phyloP scores from a whole-genome alignment of 2,113 vertebrate genomes.

The Otocyon megalotis region DNA sequence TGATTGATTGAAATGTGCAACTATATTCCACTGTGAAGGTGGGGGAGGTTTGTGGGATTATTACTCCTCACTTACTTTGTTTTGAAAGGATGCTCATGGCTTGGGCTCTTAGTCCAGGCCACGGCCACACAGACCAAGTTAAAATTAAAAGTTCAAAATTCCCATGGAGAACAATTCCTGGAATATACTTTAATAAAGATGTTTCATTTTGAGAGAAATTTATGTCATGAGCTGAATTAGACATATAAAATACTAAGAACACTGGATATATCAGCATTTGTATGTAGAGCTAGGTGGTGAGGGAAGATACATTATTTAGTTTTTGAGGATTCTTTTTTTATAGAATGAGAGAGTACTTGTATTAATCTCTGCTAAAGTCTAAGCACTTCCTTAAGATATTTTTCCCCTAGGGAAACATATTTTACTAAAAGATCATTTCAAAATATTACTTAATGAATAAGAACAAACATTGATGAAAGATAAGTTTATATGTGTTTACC shows the following conservation, averaged over 20 bases:
- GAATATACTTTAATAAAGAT: constrained; percentile 32
- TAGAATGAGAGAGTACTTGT: background rate
- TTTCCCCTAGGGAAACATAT: background rate
- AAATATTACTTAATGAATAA: background rate
- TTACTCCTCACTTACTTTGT: background rate
- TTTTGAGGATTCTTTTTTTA: constrained; percentile 6
- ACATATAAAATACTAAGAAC: background rate
- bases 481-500: constrained; percentile 36
- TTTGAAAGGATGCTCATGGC: background rate
- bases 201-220: background rate
- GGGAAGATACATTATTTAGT: background rate
- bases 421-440: constrained; percentile 18
- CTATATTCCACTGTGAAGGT: background rate
- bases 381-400: constrained; percentile 32
- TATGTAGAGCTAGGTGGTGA: background rate
- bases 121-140: background rate
- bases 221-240: background rate
- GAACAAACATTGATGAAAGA: background rate
- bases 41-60: background rate
- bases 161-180: background rate
- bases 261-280: background rate
- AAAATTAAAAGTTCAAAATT: constrained; percentile 28
- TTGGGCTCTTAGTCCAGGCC: background rate
- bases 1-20: background rate
- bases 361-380: constrained; percentile 16